Percentiles rank a stretch among this genome's conserved stretches.
phyloP scores from a whole-genome alignment of 2,797 vertebrate species.

The Potorous gilbertii region DNA sequence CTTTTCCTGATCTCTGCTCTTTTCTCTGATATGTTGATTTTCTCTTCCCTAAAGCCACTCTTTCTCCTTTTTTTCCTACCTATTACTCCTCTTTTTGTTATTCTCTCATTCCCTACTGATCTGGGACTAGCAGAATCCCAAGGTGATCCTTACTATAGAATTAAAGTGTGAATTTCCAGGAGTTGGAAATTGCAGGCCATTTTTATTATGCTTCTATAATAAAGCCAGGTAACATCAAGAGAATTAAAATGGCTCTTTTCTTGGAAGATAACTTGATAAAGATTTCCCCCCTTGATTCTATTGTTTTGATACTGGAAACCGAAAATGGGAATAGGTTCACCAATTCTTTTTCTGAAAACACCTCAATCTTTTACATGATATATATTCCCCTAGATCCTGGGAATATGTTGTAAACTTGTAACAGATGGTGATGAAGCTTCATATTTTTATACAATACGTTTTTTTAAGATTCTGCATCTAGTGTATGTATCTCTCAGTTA shows the following conservation, averaged over 20 bases:
- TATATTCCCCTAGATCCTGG: conserved; percentile 85
- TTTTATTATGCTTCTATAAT: conserved; percentile 85
- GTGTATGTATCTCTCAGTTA: conserved; percentile 81
- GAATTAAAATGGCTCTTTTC: conserved; percentile 83
- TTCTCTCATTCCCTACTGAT: conserved; percentile 79
- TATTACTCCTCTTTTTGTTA: conserved; percentile 75
- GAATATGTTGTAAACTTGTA: conserved; percentile 86
- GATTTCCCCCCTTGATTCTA: conserved; percentile 76
- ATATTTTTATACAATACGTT: conserved; percentile 85
- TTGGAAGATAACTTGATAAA: conserved; percentile 77
- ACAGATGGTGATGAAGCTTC: conserved; percentile 86
- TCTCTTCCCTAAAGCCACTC: conserved; percentile 74
- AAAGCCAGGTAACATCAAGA: conserved; percentile 82
- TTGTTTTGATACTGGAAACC: conserved; percentile 76
- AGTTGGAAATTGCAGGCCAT: conserved; percentile 83
- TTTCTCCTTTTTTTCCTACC: conserved; percentile 79
- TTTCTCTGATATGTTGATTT: conserved; percentile 58
- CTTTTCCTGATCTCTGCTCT: conserved; percentile 62
- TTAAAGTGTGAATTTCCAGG: conserved; percentile 84
- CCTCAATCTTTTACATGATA: conserved; percentile 85
- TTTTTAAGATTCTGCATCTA: conserved; percentile 83
- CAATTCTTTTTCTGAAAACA: conserved; percentile 83
- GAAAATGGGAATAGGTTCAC: conserved; percentile 82
- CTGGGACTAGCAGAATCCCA: conserved; percentile 83
- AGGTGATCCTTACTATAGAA: conserved; percentile 81